A percentile compares a stretch with the other conserved stretches of the same genome.
Evolutionary conservation across 2,888 invertebrate species (phyloP).

Genomic region (Epinotia brunnichana): DNA sequence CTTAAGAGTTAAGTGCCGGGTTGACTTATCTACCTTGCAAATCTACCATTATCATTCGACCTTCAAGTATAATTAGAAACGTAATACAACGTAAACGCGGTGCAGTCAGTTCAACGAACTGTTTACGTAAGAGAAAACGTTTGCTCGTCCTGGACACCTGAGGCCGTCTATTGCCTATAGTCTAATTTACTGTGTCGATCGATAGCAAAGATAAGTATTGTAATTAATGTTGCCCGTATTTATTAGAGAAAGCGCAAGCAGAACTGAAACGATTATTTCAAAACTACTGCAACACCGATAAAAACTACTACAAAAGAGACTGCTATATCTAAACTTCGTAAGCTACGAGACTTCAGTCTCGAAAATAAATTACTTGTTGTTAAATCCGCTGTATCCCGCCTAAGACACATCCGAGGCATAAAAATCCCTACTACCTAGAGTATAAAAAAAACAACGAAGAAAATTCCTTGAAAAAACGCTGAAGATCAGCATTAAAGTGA

Average conservation of each 20-base stretch:
- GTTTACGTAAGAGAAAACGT: conserved; percentile 59
- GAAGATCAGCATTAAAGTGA: background rate
- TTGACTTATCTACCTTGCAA: conserved; percentile 6
- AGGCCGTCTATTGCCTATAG: conserved; percentile 9
- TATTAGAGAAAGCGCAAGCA: background rate
- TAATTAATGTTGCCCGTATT: conserved; percentile 4
- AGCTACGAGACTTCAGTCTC: background rate
- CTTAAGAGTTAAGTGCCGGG: background rate
- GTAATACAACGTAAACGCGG: conserved; percentile 23
- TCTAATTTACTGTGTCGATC: background rate
- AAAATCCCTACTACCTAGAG: background rate
- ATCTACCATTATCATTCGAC: conserved; percentile 30
- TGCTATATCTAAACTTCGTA: background rate
- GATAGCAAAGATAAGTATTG: conserved; percentile 17
- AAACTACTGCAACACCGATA: background rate
- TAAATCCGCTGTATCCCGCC: background rate
- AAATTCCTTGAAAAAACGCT: conserved; percentile 11
- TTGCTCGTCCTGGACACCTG: conserved; percentile 44
- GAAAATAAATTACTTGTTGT: background rate
- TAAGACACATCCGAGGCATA: background rate
- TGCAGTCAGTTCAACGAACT: conserved; percentile 45
- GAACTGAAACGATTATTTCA: background rate
- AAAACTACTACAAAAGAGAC: background rate
- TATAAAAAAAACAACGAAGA: background rate
- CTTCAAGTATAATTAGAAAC: conserved; percentile 32